Evolutionary conservation across 2,113 vertebrate species (phyloP), one percentile per base, ranked within the genome.

Genomic region (Chloebia gouldiae): DNA sequence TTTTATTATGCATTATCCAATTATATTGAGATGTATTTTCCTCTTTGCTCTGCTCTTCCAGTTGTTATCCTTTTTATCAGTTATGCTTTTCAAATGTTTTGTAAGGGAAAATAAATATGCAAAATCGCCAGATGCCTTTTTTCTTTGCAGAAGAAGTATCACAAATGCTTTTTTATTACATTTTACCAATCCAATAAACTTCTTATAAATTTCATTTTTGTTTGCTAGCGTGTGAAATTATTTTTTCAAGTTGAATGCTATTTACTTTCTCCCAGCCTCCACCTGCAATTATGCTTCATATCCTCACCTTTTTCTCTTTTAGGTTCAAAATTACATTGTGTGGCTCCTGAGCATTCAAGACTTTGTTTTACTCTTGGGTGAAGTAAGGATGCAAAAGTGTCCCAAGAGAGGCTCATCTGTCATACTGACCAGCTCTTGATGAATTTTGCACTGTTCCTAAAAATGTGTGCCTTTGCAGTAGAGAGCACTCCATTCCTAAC

Each of bases 151-250:
- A 97, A 95, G 79, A 96, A 97, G 92, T 97, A 96, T 92, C 95
- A 94, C 96, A 98, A 96, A 94, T 97, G 95, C 97, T 97, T 96
- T 97, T 97, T 97, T 96, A 97, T 94, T 97, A 95, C 93, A 94
- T 97, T 95, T 95, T 95, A 96, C 95, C 96, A 96, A 97, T 93
- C 92, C 90, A 97, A 97, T 97, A 97, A 97, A 97, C 87, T 97
- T 93, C 78, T 92, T 93, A 96, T 94, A 97, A 94, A 93, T 93
- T 97, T 96, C 92, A 90, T 84, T 93, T 95, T 95, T 81, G 91
- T 95, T 95, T 97, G 92, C 79, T 93, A 91, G 59, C 1, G 70
- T 97, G 97, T 97, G 88, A 95, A 97, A 86, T 97, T 97, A 92
- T 96, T 97, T 95, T 91, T 92, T 91, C 69, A 82, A 97, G 92